phyloP scores from a whole-genome alignment of 2,113 vertebrate genomes.

The Phalacrocorax brasilianus region DNA sequence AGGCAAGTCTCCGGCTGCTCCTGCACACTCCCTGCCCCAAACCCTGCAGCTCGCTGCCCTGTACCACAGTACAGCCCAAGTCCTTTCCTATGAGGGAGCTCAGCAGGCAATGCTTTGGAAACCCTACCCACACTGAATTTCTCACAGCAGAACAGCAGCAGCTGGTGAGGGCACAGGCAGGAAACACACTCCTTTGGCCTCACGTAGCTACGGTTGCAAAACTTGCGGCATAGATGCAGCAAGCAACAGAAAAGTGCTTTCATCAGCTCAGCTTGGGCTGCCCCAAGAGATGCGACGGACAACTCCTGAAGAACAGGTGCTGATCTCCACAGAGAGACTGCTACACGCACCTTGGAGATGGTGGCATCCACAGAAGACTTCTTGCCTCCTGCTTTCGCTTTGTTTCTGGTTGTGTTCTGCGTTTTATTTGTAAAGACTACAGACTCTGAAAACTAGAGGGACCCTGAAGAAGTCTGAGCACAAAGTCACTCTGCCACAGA shows the following conservation, averaged over 20 bases:
- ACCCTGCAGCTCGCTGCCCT: no score
- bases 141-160: background rate
- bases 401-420: background rate
- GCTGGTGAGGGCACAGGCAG: background rate
- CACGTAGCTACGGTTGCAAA: background rate
- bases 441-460: background rate
- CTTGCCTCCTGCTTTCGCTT: background rate
- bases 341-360: rapidly evolving
- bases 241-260: background rate
- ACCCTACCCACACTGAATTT: background rate
- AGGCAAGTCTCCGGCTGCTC: background rate
- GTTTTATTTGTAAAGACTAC: background rate
- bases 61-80: background rate
- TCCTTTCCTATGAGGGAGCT: background rate
- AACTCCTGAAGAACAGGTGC: background rate
- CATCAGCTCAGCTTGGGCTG: background rate
- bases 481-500: background rate
- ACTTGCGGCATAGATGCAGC: background rate
- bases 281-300: rapidly evolving
- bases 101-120: background rate
- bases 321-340: background rate
- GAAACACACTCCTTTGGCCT: background rate
- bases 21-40: background rate
- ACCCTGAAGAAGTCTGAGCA: background rate
- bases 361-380: background rate